Evolutionary conservation across 2,888 invertebrate species (phyloP), one percentile per base, ranked within the genome.

Genomic region (Neria commutata): DNA sequence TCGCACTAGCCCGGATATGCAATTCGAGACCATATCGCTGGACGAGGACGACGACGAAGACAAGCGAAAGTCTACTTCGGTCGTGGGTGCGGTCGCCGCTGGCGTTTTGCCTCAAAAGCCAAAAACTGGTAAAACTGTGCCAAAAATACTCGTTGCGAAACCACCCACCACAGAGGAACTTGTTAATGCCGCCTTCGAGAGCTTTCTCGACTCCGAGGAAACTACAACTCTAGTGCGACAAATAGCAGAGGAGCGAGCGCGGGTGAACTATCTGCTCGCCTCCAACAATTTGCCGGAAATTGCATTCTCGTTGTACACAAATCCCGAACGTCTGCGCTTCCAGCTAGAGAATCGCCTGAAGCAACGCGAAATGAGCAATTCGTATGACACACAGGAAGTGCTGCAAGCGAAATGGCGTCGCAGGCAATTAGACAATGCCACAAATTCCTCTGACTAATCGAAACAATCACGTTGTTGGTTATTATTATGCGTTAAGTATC

Each of bases 271-370:
- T 56, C 49, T 69, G 6, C 54, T 69, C 6, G 50, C 62, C 0
- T 34, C 64, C 0, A 65, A 62, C 54, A 63, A 63, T n/a, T 63
- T 69, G 66, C 59, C 67, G 2, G 67, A 69, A 14, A 67, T 69
- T 34, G 62, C 64, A 33, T 69, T 69, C 54, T 56, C 61, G 0
- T 49, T 69, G 0, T 62, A 65, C 16, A 62, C 66, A 3, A 54
- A 64, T 2, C 56, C 60, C 0, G 68, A 68, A 21, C 52, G 60
- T 1, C 55, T 67, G 40, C 59, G 62, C 42, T 64, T 63, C 48
- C 67, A 68, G 47, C 58, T 68, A 1, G 65, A 67, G 26, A 63
- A 66, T 49, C 62, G 67, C 6, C 42, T 67, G 3, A 66, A 62
- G 37, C 65, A 66, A 45, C 61, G 66, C 1, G 61, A 64, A 62